Conservation (phyloP, 2,888 invertebrate genomes). For the Linnaemya tessellans region DNA sequence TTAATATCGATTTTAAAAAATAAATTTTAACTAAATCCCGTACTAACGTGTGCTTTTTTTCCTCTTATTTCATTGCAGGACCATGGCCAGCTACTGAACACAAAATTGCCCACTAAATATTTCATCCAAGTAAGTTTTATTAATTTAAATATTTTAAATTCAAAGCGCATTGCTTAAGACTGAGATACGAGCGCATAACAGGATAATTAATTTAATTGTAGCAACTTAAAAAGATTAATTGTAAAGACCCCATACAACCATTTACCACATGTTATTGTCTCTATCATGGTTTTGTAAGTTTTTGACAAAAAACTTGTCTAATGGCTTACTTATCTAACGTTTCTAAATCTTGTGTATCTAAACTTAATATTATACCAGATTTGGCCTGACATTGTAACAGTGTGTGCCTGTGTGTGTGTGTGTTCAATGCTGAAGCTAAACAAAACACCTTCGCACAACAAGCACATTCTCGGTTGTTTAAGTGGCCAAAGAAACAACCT, state of each 20-base stretch:
- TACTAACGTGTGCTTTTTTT: neutral
- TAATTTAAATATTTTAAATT: constrained; percentile 28
- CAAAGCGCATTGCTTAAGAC: constrained; percentile 12
- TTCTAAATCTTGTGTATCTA: constrained; percentile 58
- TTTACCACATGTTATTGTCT: constrained; percentile 7
- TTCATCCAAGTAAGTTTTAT: constrained; percentile 9
- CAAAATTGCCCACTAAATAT: neutral
- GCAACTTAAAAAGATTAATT: constrained; percentile 40
- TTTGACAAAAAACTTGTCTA: constrained; percentile 63
- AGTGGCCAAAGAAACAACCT: constrained; percentile 51
- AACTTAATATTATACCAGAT: constrained; percentile 50
- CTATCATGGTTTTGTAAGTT: constrained; percentile 28
- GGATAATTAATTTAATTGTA: constrained; percentile 66
- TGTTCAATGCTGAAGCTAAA: constrained; percentile 17
- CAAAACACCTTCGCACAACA: constrained; percentile 67
- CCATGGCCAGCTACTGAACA: neutral
- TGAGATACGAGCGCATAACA: neutral
- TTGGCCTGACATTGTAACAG: constrained; percentile 32
- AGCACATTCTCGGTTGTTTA: constrained; percentile 22
- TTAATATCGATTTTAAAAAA: constrained; percentile 32
- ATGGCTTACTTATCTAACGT: constrained; percentile 67
- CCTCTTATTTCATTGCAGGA: constrained; percentile 28
- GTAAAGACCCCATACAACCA: constrained; percentile 9
- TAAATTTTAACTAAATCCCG: constrained; percentile 32
- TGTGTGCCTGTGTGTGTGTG: neutral